Base-by-base conservation (phyloP, 2,888 invertebrate species). In the Tachina lurida region DNA sequence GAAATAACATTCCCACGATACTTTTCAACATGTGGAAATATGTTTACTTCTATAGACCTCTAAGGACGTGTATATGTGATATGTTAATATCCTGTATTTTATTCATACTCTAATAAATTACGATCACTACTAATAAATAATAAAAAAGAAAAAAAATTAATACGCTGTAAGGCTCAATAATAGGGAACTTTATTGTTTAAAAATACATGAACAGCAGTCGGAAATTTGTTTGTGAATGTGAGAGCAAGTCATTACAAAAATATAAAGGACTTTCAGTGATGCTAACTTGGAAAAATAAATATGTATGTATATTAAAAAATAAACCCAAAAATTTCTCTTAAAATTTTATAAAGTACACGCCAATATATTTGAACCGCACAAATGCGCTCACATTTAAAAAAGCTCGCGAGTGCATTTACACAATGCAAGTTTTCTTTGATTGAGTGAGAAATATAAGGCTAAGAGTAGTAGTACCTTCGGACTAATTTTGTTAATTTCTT, bases 1-100 rank as follows among this genome's bases (percentile, higher is more conserved):
- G 52, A 49, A 31, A 19, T 22, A 49, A 49, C 10, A 71, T 82
- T 85, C 85, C 85, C 85, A 85, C 85, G 85, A 31, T 78, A 54
- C 43, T 78, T 78, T 78, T 39, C 45, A 84, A 74, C 84, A 80
- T 80, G 79, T 79, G 79, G 58, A 78, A 60, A 31, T 49, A 62
- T 45, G 47, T 75, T 47, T 19, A 7, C 13, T 65, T 43, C 15
- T 7, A 62, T 13, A 60, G 39, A 5, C 73, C 49, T 56, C 17
- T 68, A 76, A 71, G 78, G 52, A 74, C 68, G 63, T 68, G 62
- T 75, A 52, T 45, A 22, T 13, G 41, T 17, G 17, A 43, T 62
- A 58, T 84, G 73, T 82, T 85, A 78, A 85, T 85, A 82, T 85
- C 81, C 85, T 85, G 85, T 71, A 75, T 77, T 70, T 63, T 45